Conservation (phyloP, 2,113 vertebrate species). For the Pontoporia blainvillei region DNA sequence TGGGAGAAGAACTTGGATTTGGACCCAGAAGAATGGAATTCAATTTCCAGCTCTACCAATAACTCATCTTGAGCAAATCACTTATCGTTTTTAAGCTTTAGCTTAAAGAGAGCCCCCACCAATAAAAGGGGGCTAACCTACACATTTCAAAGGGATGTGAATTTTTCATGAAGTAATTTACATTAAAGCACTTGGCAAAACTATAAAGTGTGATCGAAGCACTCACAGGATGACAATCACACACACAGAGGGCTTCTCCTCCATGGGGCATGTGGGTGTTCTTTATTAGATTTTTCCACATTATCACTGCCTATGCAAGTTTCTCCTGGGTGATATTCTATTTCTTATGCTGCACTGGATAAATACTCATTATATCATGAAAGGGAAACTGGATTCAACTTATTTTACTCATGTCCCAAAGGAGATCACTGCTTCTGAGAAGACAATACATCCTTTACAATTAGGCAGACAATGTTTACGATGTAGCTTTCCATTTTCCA, state of each 20-base stretch:
- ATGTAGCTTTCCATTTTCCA: not conserved
- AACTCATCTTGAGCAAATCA: not conserved
- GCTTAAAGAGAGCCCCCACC: not conserved
- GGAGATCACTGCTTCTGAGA: not conserved
- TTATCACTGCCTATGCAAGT: not conserved
- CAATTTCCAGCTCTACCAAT: not conserved
- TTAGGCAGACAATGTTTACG: not conserved
- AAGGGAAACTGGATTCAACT: not conserved
- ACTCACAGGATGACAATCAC: accelerated
- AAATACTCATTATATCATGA: not conserved
- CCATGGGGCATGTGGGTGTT: accelerated
- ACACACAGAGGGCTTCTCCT: not conserved
- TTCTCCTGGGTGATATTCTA: not conserved
- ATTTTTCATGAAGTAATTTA: not conserved
- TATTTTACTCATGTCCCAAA: not conserved
- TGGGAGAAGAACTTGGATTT: not conserved
- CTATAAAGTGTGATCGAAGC: not conserved
- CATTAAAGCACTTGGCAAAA: not conserved
- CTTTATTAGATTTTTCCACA: not conserved
- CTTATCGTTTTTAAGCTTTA: not conserved
- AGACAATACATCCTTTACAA: not conserved
- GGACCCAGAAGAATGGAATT: not conserved
- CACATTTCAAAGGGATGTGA: not conserved
- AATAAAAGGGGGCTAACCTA: not conserved
- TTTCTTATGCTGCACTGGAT: not conserved